Evolutionary conservation across 2,797 vertebrate species (phyloP), one percentile per base, ranked within the genome.

Genomic region (Cossypha niveicapilla): DNA sequence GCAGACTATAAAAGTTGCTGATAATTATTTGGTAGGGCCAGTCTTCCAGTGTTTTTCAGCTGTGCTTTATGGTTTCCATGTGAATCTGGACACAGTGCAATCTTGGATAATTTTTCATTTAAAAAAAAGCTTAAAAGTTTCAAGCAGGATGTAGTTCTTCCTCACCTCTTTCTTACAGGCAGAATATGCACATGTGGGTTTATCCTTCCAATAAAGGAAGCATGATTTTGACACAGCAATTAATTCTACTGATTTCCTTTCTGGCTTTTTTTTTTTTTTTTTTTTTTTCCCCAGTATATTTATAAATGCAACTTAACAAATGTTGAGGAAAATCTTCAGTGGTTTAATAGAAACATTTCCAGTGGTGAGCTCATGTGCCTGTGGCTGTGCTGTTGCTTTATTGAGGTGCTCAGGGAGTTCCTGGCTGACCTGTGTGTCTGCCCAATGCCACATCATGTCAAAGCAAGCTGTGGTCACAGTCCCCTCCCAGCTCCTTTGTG

Each of bases 241-340:
- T 90, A 68, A 63, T 85, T 92, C 57, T 87, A 45, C 71, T 41
- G 12, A 45, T 78, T 94, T 92, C 71, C 74, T 76, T 86, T 90
- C 57, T 18, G 22, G 4, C 12, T 50, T 78, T 72, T 87, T 79
- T 27, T 50, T 22, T 44, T 50, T 78, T 68, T 87, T 79, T 27
- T 53, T 12, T 44, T 35, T 22, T 11, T 7, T 37, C 11, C 35
- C 42, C 10, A 30, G 21, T 84, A 7, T 47, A 23, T 86, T 86
- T 90, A 57, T 58, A 93, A 90, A 78, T 51, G 13, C 24, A 21
- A 41, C 30, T 61, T 86, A 44, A 28, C 41, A 78, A 63, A 42
- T 34, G 15, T 54, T 91, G 65, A 58, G 65, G 83, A 92, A 61
- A 62, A 8, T 67, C 74, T 53, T 79, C 18, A 39, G 11, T 54